phyloP scores from a whole-genome alignment of 1,140 invertebrate species.

The Eumaeus atala region DNA sequence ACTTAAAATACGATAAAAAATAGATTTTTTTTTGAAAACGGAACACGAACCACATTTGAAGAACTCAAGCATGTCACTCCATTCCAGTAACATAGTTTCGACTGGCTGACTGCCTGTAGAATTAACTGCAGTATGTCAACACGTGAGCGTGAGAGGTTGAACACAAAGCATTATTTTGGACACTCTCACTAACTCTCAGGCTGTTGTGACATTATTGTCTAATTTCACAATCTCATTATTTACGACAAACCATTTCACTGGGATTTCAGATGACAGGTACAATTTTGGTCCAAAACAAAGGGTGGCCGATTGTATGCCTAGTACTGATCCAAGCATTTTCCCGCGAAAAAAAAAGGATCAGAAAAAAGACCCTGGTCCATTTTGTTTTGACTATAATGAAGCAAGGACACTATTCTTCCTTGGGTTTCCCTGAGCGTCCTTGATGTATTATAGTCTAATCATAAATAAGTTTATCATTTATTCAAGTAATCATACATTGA shows the following conservation, averaged over 20 bases:
- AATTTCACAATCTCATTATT: conserved; percentile 9
- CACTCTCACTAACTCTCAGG: conserved; percentile 4
- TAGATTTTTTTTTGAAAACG: not conserved
- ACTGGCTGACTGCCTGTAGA: not conserved
- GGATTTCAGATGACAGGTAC: too few species aligned
- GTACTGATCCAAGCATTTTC: too few species aligned
- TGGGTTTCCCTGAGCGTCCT: too few species aligned
- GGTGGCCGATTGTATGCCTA: too few species aligned
- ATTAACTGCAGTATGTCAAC: not conserved
- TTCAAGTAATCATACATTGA: too few species aligned
- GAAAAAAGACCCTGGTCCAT: too few species aligned
- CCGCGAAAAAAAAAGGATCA: too few species aligned
- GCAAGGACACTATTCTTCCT: too few species aligned
- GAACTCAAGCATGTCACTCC: conserved; percentile 9
- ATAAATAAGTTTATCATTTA: too few species aligned
- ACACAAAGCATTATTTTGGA: conserved; percentile 9
- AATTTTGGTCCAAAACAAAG: too few species aligned
- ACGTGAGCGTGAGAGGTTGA: not conserved
- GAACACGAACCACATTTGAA: conserved; percentile 10
- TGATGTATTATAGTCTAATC: too few species aligned
- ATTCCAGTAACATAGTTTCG: conserved; percentile 11
- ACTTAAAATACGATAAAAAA: not conserved
- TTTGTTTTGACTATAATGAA: too few species aligned
- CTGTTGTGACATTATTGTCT: not conserved
- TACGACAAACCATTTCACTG: not conserved